phyloP scores from a whole-genome alignment of 2,113 vertebrate genomes.

The Sphyrna mokarran region DNA sequence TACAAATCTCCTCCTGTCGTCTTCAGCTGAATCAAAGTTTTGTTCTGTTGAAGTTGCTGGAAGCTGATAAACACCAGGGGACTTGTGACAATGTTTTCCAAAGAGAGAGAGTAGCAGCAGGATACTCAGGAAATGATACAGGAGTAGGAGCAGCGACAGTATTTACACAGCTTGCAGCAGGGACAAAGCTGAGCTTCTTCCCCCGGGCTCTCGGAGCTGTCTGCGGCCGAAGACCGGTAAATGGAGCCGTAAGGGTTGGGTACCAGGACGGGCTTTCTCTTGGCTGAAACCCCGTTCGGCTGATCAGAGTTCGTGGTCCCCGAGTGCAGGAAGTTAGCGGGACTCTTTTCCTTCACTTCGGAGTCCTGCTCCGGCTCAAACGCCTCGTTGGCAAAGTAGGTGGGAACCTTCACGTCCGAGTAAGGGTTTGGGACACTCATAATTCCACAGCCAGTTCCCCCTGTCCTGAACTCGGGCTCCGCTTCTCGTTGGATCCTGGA shows the following conservation, averaged over 20 bases:
- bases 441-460: not conserved
- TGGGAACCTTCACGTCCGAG: not conserved
- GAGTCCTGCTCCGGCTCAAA: not conserved
- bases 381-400: not conserved
- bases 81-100: too few relatives aligned
- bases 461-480: too few relatives aligned
- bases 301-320: not conserved
- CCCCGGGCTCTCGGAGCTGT: not conserved
- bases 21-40: too few relatives aligned
- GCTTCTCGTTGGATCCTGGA: not conserved
- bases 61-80: too few relatives aligned
- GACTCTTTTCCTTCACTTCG: not conserved
- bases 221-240: not conserved
- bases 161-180: not conserved
- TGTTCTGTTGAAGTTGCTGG: too few relatives aligned
- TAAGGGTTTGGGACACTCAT: not conserved
- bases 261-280: not conserved
- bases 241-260: slow-evolving; percentile 19
- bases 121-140: not conserved
- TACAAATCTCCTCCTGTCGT: too few relatives aligned
- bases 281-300: not conserved
- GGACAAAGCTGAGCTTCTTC: too few relatives aligned
- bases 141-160: not conserved
- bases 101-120: too few relatives aligned
- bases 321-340: not conserved